Conservation (phyloP, 2,888 invertebrate genomes). For the Drosophila austrosaltans region DNA sequence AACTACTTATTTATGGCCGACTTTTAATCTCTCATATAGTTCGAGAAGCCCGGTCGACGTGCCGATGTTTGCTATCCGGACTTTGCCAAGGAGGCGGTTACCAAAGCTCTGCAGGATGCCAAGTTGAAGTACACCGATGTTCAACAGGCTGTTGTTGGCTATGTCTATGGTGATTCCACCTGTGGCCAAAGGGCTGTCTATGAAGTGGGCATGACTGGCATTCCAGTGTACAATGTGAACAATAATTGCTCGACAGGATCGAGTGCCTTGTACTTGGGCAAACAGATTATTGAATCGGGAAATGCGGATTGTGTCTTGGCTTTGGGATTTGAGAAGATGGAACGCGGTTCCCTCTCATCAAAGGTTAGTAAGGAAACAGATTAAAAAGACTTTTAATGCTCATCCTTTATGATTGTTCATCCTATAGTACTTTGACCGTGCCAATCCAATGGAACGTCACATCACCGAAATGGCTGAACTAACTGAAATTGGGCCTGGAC, state of each 20-base stretch:
- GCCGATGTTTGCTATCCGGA: conserved; percentile 96
- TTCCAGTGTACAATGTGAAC: conserved; percentile 98
- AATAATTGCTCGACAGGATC: conserved; percentile 99
- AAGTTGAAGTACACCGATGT: conserved; percentile 89
- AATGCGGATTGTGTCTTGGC: conserved; percentile 94
- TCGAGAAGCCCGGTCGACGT: conserved; percentile 95
- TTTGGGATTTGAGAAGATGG: conserved; percentile 99
- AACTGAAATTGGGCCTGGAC: conserved; percentile 91
- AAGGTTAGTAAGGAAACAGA: conserved; percentile 84
- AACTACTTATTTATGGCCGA: background rate
- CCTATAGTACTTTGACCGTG: conserved; percentile 89
- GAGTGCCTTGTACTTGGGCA: conserved; percentile 94
- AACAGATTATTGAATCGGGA: conserved; percentile 96
- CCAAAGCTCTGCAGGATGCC: conserved; percentile 93
- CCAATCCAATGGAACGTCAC: conserved; percentile 95
- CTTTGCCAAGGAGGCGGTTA: conserved; percentile 96
- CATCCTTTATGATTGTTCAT: background rate
- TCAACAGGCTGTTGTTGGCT: conserved; percentile 95
- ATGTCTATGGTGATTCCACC: conserved; percentile 97
- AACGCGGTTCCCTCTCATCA: conserved; percentile 92
- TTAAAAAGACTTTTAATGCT: background rate
- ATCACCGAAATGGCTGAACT: conserved; percentile 93
- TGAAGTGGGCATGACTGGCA: conserved; percentile 97
- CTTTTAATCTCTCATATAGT: conserved; percentile 84
- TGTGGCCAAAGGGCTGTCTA: conserved; percentile 97